A percentile compares a stretch with the other conserved stretches of the same genome.
Evolutionary conservation across 2,888 invertebrate genomes (phyloP).

Genomic region (Drosophila sordidula): DNA sequence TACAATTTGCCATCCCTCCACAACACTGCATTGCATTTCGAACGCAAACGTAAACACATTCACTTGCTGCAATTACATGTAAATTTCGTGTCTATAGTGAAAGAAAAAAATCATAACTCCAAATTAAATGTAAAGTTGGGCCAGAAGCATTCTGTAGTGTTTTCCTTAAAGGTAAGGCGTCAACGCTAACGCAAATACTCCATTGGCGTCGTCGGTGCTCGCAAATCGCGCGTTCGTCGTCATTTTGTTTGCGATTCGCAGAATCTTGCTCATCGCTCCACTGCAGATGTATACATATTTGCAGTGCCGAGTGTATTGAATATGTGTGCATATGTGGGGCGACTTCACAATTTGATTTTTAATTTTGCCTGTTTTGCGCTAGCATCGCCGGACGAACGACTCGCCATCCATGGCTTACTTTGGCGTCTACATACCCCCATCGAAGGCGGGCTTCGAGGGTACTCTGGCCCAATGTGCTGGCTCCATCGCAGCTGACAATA

Average conservation of each 20-base stretch:
- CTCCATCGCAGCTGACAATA: slow-evolving; percentile 63
- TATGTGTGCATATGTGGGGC: not conserved
- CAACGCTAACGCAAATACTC: not conserved
- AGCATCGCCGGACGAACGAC: not conserved
- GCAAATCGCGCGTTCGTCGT: slow-evolving; percentile 28
- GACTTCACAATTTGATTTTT: not conserved
- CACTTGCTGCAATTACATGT: slow-evolving; percentile 11
- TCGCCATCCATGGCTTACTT: slow-evolving; percentile 55
- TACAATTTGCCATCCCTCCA: slow-evolving; percentile 13
- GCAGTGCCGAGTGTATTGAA: slow-evolving; percentile 10
- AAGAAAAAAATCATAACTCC: not conserved
- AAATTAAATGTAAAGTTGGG: slow-evolving; percentile 21
- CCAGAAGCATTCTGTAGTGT: slow-evolving; percentile 4
- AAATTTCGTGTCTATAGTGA: slow-evolving; percentile 18
- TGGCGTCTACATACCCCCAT: slow-evolving; percentile 63
- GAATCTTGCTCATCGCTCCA: slow-evolving; percentile 1
- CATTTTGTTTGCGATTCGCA: slow-evolving; percentile 17
- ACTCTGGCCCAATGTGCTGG: slow-evolving; percentile 54
- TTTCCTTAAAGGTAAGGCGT: slow-evolving; percentile 10
- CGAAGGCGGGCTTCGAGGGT: slow-evolving; percentile 66
- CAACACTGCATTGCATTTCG: slow-evolving; percentile 34
- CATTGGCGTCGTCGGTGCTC: slow-evolving; percentile 30
- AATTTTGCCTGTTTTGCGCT: not conserved
- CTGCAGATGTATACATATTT: not conserved
- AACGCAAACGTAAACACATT: slow-evolving; percentile 28